These are phyloP conservation scores for Sinonovacula constricta DNA, from an alignment of 1,140 invertebrate genomes.

Conservation along the genomic window DNA sequence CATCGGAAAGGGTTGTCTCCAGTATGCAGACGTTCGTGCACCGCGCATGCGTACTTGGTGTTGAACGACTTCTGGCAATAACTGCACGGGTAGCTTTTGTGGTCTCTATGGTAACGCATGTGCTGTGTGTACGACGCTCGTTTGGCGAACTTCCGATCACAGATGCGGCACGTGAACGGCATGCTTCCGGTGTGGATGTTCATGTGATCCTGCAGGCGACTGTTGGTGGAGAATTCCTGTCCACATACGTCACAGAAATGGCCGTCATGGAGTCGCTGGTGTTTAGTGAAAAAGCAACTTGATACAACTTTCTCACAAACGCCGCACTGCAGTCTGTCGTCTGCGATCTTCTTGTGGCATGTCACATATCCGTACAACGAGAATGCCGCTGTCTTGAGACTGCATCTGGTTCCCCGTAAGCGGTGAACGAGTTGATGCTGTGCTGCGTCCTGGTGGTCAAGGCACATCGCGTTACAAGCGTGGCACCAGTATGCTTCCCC, in stretches of 20 bases:
- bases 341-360: constrained; percentile 3
- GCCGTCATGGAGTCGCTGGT: constrained; percentile 44
- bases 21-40: constrained; percentile 48
- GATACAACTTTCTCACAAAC: constrained; percentile 40
- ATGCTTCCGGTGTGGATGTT: constrained; percentile 89
- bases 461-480: constrained; percentile 39
- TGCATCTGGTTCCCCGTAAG: background rate
- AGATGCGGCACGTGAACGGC: constrained; percentile 92
- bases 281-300: constrained; percentile 45
- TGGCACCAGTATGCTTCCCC: constrained; percentile 36
- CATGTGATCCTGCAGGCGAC: constrained; percentile 55
- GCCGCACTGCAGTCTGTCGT: constrained; percentile 25
- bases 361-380: constrained; percentile 16
- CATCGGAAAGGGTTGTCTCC: constrained; percentile 47
- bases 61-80: constrained; percentile 42
- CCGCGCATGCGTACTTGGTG: constrained; percentile 40
- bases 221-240: constrained; percentile 36
- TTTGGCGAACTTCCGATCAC: constrained; percentile 86
- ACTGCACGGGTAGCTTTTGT: constrained; percentile 24
- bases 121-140: constrained; percentile 41
- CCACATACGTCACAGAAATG: constrained; percentile 32
- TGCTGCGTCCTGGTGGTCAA: constrained; percentile 17
- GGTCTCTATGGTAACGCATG: constrained; percentile 42
- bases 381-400: constrained; percentile 17
- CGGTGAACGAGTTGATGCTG: constrained; percentile 19